Conservation (phyloP, 2,888 invertebrate species). For the Eupithecia dodoneata region DNA sequence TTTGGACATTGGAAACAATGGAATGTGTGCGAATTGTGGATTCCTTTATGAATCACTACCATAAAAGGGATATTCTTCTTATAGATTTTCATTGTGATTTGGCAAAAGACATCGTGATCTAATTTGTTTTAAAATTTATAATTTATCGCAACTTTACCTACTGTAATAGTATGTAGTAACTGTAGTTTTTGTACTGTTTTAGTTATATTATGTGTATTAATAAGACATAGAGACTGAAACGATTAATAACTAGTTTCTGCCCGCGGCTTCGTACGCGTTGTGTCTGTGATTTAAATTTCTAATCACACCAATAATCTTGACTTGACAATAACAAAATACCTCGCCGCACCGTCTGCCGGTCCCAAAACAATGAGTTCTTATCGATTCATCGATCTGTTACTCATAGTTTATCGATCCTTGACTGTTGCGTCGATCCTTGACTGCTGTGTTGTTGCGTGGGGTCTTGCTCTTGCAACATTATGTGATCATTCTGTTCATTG, state of each 20-base stretch:
- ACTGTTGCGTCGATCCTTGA: neutral
- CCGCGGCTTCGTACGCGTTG: neutral
- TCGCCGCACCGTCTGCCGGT: conserved; percentile 20
- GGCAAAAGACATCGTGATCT: no score
- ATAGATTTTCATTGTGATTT: no score
- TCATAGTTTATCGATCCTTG: conserved; percentile 27
- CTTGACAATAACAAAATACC: conserved; percentile 20
- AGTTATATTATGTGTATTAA: no score
- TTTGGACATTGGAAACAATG: neutral
- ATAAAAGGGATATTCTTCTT: neutral
- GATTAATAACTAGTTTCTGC: no score
- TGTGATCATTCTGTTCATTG: conserved; percentile 10
- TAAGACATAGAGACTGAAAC: no score
- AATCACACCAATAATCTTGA: neutral
- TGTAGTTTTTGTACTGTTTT: no score
- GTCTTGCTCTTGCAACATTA: conserved; percentile 23
- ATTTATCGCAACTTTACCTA: no score
- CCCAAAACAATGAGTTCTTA: conserved; percentile 26
- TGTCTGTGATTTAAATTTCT: neutral
- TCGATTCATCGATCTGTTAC: conserved; percentile 32
- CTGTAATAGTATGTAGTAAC: no score
- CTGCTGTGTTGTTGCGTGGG: conserved; percentile 31
- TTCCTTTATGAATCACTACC: neutral
- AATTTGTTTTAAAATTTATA: no score
- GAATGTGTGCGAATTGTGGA: neutral